Evolutionary conservation across 2,797 vertebrate genomes (phyloP).

Genomic region (Lepus townsendii): DNA sequence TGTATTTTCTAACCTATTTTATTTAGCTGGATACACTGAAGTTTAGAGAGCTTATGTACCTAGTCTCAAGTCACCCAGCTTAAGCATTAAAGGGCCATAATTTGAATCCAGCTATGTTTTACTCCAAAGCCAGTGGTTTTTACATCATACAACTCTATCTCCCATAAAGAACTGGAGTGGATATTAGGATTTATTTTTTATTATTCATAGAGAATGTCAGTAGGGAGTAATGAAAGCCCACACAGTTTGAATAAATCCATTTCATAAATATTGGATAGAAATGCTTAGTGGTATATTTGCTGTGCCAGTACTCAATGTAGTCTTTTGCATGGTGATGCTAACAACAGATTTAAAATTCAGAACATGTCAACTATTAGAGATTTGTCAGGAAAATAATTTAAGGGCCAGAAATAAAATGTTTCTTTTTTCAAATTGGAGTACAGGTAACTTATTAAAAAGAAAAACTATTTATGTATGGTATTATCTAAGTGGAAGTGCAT

Average conservation of each 20-base stretch:
- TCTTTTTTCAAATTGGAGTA: background rate
- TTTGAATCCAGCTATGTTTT: background rate
- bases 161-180: background rate
- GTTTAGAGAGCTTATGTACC: background rate
- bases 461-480: slow-evolving; percentile 29
- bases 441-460: slow-evolving; percentile 63
- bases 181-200: slow-evolving; percentile 15
- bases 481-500: slow-evolving; percentile 24
- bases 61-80: background rate
- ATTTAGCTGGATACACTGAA: background rate
- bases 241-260: background rate
- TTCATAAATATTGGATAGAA: slow-evolving; percentile 10
- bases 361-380: slow-evolving; percentile 16
- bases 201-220: background rate
- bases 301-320: background rate
- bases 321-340: slow-evolving; percentile 26
- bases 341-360: slow-evolving; percentile 53
- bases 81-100: background rate
- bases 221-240: background rate
- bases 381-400: slow-evolving; percentile 12
- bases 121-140: background rate
- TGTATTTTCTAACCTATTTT: slow-evolving; percentile 25
- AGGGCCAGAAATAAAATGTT: slow-evolving; percentile 36
- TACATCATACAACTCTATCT: background rate
- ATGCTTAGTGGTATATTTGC: background rate